Evolutionary conservation across 2,888 invertebrate genomes (phyloP).

Genomic region (Meliscaeva auricollis): DNA sequence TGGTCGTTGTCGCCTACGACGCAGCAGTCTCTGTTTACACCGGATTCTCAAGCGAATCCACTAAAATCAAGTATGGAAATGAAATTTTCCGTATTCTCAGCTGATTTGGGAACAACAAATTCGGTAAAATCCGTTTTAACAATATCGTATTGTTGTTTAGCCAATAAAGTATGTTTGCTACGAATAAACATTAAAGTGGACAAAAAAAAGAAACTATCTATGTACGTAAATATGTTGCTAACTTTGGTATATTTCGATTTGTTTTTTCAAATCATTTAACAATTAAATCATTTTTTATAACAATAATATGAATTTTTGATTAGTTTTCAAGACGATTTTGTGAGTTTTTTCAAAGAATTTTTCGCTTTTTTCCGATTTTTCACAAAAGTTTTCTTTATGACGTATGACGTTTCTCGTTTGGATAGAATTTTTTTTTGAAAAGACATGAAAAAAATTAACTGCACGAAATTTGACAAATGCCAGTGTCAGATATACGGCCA

Average conservation of each 20-base stretch:
- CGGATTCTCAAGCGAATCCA: slow-evolving; percentile 39
- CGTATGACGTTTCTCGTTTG: slow-evolving; percentile 73
- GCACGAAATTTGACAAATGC: slow-evolving; percentile 67
- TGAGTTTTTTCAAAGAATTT: slow-evolving; percentile 34
- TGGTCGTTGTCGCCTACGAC: slow-evolving; percentile 26
- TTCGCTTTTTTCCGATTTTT: slow-evolving; percentile 63
- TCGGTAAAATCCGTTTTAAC: slow-evolving; percentile 38
- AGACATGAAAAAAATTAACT: slow-evolving; percentile 60
- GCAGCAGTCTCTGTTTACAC: slow-evolving; percentile 66
- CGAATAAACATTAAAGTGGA: slow-evolving; percentile 68
- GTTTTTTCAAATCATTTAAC: slow-evolving; percentile 6
- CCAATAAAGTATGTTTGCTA: slow-evolving; percentile 69
- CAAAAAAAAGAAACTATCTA: slow-evolving; percentile 57
- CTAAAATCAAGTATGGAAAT: slow-evolving; percentile 5
- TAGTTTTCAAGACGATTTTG: slow-evolving; percentile 19
- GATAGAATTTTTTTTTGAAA: slow-evolving; percentile 53
- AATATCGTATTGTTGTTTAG: slow-evolving; percentile 68
- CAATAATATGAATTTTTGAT: slow-evolving; percentile 37
- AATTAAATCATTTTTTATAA: slow-evolving; percentile 53
- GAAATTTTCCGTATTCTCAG: slow-evolving; percentile 20
- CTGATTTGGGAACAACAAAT: slow-evolving; percentile 28
- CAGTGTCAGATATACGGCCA: slow-evolving; percentile 56
- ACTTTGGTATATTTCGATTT: slow-evolving; percentile 47
- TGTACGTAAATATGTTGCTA: slow-evolving; percentile 57
- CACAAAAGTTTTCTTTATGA: slow-evolving; percentile 74